Base-by-base conservation (phyloP, 2,797 vertebrate species). In the Lagodon rhomboides region DNA sequence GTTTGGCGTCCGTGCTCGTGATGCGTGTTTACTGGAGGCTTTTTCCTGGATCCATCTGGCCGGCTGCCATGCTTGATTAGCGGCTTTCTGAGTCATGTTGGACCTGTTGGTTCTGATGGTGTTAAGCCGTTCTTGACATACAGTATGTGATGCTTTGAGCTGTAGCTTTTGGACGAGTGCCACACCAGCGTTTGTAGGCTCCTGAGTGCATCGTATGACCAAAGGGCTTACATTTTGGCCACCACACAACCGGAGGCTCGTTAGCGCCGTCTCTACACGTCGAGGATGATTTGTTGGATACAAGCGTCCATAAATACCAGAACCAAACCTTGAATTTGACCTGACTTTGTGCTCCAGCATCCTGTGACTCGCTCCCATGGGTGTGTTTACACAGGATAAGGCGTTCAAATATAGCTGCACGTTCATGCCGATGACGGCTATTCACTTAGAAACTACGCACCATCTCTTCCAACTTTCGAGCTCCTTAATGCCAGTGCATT, bases 121-220 rank as follows among this genome's bases (percentile, higher is more conserved):
- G 20, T 10, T 34, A 44, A 30, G 22, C 41, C 23, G 25, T 23
- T 20, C 55, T n/a, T 65, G 1, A 41, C 34, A 64, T 54, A 20
- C 34, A 34, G 34, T 41, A 60, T 67, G 30, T 65, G 53, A 64
- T 17, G 49, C 13, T 50, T 38, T 60, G 73, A 67, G 27, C 62
- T 50, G 61, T 41, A 50, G 41, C 20, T 66, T 54, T 55, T 73
- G 60, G 68, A 38, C 16, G 25, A 58, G 3, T 4, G 62, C 72
- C 63, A 38, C 16, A 0, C 0, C 0, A 38, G n/a, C 30, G 3
- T 30, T 18, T 50, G 13, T 13, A 3, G 17, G 69, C 16, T 30
- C 27, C 30, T 7, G 51, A 59, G 63, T 63, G 68, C 46, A 12
- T 65, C 61, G 41, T 3, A 12, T 12, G 67, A 47, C 59, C 23